Evolutionary conservation across 1,140 invertebrate genomes (phyloP), one percentile per base, ranked within the genome.

Genomic region (Calephelis virginiensis): DNA sequence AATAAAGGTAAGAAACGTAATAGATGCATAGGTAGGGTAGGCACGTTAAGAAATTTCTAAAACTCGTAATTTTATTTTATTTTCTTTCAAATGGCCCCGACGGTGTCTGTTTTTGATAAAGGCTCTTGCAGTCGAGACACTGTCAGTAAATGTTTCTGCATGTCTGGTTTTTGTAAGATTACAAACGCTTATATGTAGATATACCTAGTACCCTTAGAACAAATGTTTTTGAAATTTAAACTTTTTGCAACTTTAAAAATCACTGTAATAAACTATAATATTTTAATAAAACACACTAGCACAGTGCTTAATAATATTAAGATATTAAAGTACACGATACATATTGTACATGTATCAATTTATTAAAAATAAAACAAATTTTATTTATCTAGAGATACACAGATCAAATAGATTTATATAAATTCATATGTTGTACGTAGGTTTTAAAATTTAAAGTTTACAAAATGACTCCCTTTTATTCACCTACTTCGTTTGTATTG

Each of bases 201-300:
- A 56, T 28, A 37, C 12, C 37, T 56, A 53, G 50, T 28, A 28
- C 28, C 28, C 8, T 43, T 43, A 53, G 50, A 56, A 37, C 12
- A 28, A 12, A 56, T 11, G 53, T 56, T 37, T 56, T 56, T 56
- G 17, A 56, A 28, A 56, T 56, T 43, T 28, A 37, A 28, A 37
- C 11, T 28, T 53, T 56, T 56, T 17, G 53, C 53, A 56, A 56
- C 10, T 56, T 56, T 56, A 37, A 56, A 28, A 28, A 37, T 56
- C 53, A 56, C 53, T 56, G 37, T 56, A 28, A 37, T 37, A 53
- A 56, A 56, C 10, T 9, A 56, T 56, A 8, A 56, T 56, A 56
- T 37, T 56, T 56, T 56, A 56, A 37, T 37, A 53, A 56, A 56
- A 56, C 53, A 56, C 50, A 28, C 50, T 28, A 28, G 50, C 50